Base-by-base conservation (phyloP, 2,888 invertebrate species). In the Orchesella flavescens region DNA sequence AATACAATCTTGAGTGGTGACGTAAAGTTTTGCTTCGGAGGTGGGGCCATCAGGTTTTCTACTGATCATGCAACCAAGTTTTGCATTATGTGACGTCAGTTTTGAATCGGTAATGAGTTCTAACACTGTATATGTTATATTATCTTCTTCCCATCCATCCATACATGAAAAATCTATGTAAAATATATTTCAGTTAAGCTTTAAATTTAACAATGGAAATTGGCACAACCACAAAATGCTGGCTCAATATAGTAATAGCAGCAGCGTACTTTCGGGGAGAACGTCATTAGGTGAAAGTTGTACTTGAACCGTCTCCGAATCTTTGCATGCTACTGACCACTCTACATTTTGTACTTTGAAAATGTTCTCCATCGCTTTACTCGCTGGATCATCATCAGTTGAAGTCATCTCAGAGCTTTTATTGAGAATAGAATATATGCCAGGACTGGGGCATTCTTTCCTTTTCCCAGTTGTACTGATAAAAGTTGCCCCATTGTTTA, bases 1-100 rank as follows among this genome's bases (percentile, higher is more conserved):
- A 24, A 69, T 69, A 46, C 68, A 77, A 24, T 77, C 66, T 69
- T 69, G 57, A 15, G 53, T 46, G 57, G 69, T 57, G n/a, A 66
- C 49, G 34, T 43, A 1, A 23, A 34, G 17, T 1, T 19, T 19
- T 9, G 46, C n/a, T 23, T 13, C 21, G 53, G 12, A 24, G 5
- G 23, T 1, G n/a, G 7, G 9, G 13, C 9, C 68, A 0, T 21
- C 68, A 7, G 65, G n/a, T 17, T 68, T 5, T 17, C 24, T 34
- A 9, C 55, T 71, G 49, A 15, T 24, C 71, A 71, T 24, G 34
- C 71, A 71, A 34, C 53, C 24, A 13, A 71, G 55, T 3, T 68
- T 68, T 10, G 15, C 10, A n/a, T 2, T 15, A 53, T 53, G 53
- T 3, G 34, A 34, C 34, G 34, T 7, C 34, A 4, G 34, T 34